Evolutionary conservation across 2,888 invertebrate species (phyloP).

Genomic region (Copidosoma aretas): DNA sequence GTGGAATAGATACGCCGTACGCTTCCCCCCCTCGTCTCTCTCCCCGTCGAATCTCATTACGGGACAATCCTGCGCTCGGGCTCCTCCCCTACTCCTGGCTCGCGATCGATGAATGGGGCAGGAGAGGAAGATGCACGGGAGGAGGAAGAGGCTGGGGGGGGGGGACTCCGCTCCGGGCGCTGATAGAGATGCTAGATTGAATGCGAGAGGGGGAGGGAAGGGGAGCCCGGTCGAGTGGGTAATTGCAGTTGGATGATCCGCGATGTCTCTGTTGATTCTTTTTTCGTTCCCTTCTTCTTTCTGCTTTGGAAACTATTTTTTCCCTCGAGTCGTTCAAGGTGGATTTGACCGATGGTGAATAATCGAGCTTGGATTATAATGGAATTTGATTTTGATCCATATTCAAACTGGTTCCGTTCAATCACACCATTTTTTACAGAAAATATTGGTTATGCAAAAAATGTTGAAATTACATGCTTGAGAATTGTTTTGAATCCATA

Average conservation of each 20-base stretch:
- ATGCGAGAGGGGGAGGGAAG: not conserved
- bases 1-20: slow-evolving; percentile 43
- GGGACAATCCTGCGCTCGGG: slow-evolving; percentile 37
- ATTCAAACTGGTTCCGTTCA: too few species aligned
- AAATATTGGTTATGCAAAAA: too few species aligned
- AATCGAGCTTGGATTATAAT: too few species aligned
- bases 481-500: too few species aligned
- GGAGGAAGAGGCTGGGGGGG: not conserved
- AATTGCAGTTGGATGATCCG: not conserved
- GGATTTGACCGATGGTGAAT: too few species aligned
- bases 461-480: too few species aligned
- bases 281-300: not conserved
- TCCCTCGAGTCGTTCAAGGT: too few species aligned
- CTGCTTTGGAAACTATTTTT: not conserved
- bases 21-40: slow-evolving; percentile 9
- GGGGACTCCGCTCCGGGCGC: too few species aligned
- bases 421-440: too few species aligned
- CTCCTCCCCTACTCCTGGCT: not conserved
- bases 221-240: not conserved
- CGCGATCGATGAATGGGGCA: slow-evolving; percentile 15
- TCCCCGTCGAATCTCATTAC: slow-evolving; percentile 44
- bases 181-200: not conserved
- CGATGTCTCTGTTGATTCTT: not conserved
- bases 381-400: too few species aligned
- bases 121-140: slow-evolving; percentile 1